Evolutionary conservation across 2,797 vertebrate genomes (phyloP).

Genomic region (Enteromius trimaculatus): DNA sequence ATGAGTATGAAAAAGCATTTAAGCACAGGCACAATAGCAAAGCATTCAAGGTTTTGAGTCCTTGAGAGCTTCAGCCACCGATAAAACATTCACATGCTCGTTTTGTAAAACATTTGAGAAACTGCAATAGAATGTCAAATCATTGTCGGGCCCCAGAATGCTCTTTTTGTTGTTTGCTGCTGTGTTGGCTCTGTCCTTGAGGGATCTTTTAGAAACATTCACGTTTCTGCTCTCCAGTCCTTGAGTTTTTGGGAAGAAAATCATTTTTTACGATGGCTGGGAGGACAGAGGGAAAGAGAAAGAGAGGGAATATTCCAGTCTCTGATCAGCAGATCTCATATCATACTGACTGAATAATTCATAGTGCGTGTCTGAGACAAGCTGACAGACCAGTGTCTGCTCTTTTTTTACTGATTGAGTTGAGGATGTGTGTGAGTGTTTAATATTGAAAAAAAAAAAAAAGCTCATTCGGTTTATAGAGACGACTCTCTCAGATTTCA

Average conservation of each 20-base stretch:
- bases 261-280: neutral
- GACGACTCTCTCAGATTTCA: constrained; percentile 12
- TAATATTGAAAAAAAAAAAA: neutral
- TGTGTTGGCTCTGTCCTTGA: constrained; percentile 6
- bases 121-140: neutral
- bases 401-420: constrained; percentile 23
- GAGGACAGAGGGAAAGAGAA: neutral
- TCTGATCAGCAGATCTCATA: constrained; percentile 53
- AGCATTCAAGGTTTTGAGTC: neutral
- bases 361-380: constrained; percentile 50
- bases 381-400: constrained; percentile 48
- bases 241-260: neutral
- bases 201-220: constrained; percentile 16
- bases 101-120: constrained; percentile 5
- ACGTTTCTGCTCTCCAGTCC: constrained; percentile 1
- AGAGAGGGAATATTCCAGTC: constrained; percentile 28
- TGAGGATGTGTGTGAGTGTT: neutral
- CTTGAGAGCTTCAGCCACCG: neutral
- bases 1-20: neutral
- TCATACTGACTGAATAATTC: constrained; percentile 58
- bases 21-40: neutral
- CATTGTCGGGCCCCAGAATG: neutral
- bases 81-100: constrained; percentile 8
- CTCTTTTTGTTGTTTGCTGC: neutral
- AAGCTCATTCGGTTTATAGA: neutral